Conservation (phyloP, 2,113 vertebrate genomes). For the Phrynocephalus versicolor region DNA sequence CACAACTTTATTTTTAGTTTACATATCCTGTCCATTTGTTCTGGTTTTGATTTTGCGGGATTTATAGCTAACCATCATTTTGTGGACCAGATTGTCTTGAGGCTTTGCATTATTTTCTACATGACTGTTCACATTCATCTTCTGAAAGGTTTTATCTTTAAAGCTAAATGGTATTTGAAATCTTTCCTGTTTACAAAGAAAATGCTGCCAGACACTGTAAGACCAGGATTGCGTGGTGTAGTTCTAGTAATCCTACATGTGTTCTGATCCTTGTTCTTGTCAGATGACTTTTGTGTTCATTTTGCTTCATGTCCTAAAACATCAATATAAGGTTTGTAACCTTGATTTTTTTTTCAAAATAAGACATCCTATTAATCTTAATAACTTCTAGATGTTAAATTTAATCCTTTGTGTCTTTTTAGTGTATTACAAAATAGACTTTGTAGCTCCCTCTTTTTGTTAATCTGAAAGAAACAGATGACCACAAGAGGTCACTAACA, state of each 20-base stretch:
- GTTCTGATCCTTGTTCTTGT: slow-evolving; percentile 65
- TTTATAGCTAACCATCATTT: slow-evolving; percentile 36
- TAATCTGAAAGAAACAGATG: slow-evolving; percentile 53
- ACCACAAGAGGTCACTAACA: slow-evolving; percentile 42
- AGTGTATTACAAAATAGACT: slow-evolving; percentile 63
- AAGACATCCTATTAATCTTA: slow-evolving; percentile 58
- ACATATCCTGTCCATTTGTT: not conserved
- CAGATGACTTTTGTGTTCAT: slow-evolving; percentile 74
- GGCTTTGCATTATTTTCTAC: slow-evolving; percentile 32
- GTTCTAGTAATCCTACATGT: slow-evolving; percentile 73
- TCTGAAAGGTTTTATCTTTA: slow-evolving; percentile 40
- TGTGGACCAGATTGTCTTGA: slow-evolving; percentile 30
- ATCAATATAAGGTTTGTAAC: slow-evolving; percentile 63
- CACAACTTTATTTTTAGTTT: not conserved
- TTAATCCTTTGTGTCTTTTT: slow-evolving; percentile 77
- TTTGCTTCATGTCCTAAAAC: slow-evolving; percentile 68
- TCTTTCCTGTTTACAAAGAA: slow-evolving; percentile 42
- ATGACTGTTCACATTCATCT: slow-evolving; percentile 41
- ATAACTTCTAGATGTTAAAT: slow-evolving; percentile 58
- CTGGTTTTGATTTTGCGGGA: not conserved
- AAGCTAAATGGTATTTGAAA: slow-evolving; percentile 50
- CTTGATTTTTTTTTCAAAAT: slow-evolving; percentile 62
- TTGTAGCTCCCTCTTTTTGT: slow-evolving; percentile 52
- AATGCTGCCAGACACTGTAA: slow-evolving; percentile 64
- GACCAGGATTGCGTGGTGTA: slow-evolving; percentile 55